A percentile compares a stretch with the other conserved stretches of the same genome.
phyloP scores from a whole-genome alignment of 2,113 vertebrate genomes.

The Tretioscincus oriximinensis region DNA sequence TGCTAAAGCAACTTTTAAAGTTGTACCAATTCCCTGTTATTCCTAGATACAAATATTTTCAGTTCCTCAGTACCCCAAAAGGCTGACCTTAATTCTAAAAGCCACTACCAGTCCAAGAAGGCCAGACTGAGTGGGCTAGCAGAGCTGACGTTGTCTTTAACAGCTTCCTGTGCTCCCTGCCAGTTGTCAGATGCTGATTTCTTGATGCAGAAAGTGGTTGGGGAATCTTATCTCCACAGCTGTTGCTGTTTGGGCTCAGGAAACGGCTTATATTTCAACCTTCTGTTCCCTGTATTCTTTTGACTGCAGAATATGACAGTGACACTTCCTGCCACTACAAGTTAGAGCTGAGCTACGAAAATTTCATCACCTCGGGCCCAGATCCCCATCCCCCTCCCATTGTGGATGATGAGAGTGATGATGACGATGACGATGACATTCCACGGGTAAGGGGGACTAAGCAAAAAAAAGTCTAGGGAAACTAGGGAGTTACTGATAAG shows the following conservation, averaged over 20 bases:
- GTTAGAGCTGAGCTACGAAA: slow-evolving; percentile 94
- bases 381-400: slow-evolving; percentile 89
- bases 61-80: background rate
- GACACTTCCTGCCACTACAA: slow-evolving; percentile 94
- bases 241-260: background rate
- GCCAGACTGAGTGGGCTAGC: background rate
- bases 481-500: no score
- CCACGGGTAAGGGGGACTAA: slow-evolving; percentile 79
- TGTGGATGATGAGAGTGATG: slow-evolving; percentile 95
- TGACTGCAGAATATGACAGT: slow-evolving; percentile 89
- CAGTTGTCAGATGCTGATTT: background rate
- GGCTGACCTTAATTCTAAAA: no score
- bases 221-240: no score
- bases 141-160: no score
- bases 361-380: slow-evolving; percentile 92
- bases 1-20: no score
- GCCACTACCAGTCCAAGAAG: background rate
- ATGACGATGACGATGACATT: slow-evolving; percentile 92
- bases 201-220: background rate
- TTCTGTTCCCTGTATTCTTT: background rate
- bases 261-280: background rate
- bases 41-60: background rate
- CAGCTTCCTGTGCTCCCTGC: background rate
- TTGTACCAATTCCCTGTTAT: no score
- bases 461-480: background rate